Evolutionary conservation across 2,888 invertebrate genomes (phyloP).

Genomic region (Nemoura dubitans): DNA sequence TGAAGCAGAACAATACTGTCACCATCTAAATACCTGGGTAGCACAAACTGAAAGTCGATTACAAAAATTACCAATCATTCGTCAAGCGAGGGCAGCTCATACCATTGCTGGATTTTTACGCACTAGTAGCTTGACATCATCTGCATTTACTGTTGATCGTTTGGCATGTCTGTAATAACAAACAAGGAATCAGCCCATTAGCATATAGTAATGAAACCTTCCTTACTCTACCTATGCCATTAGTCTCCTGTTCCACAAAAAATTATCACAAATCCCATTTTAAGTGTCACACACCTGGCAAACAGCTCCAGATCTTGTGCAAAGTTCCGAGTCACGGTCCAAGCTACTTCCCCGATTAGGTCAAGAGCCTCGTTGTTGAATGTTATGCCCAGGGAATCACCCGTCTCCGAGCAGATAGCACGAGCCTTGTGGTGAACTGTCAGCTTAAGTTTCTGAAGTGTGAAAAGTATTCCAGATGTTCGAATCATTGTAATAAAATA

Average conservation of each 20-base stretch:
- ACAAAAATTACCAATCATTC: background rate
- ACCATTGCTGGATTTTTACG: slow-evolving; percentile 71
- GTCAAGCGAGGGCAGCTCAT: too few species aligned
- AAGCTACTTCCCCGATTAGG: slow-evolving; percentile 68
- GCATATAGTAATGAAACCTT: background rate
- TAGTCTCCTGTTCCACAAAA: too few species aligned
- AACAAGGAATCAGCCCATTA: slow-evolving; percentile 28
- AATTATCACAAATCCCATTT: too few species aligned
- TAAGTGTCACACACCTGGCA: slow-evolving; percentile 68
- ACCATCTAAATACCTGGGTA: too few species aligned
- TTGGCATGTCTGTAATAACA: slow-evolving; percentile 69
- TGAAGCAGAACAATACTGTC: background rate
- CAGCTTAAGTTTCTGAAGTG: slow-evolving; percentile 66
- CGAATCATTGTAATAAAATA: too few species aligned
- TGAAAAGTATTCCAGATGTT: background rate
- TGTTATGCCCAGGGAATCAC: slow-evolving; percentile 63
- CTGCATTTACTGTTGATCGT: slow-evolving; percentile 67
- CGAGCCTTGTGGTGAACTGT: slow-evolving; percentile 66
- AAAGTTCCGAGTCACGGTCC: slow-evolving; percentile 66
- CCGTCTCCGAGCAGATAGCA: slow-evolving; percentile 67
- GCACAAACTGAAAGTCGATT: too few species aligned
- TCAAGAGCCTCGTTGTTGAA: slow-evolving; percentile 67
- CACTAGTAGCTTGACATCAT: slow-evolving; percentile 72
- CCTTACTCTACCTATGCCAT: slow-evolving; percentile 35
- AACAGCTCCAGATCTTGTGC: slow-evolving; percentile 72